Evolutionary conservation across 2,797 vertebrate genomes (phyloP).

Genomic region (Pseudomugil tenellus): DNA sequence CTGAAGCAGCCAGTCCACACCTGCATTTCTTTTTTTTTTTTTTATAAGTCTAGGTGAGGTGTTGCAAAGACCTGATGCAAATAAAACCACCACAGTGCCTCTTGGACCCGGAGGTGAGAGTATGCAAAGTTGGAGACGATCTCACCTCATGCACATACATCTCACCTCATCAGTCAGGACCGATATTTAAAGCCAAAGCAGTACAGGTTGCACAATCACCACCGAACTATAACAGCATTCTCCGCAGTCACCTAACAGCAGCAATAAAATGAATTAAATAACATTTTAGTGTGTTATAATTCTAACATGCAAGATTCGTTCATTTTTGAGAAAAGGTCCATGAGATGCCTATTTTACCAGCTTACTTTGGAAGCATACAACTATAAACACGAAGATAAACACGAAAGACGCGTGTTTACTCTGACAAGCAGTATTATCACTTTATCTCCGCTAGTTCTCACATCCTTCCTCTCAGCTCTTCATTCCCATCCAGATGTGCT

Average conservation of each 20-base stretch:
- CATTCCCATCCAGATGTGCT: conserved; percentile 75
- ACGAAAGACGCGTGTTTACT: conserved; percentile 20
- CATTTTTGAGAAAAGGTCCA: background rate
- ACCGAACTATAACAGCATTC: conserved; percentile 23
- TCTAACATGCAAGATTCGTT: background rate
- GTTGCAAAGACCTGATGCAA: conserved; percentile 53
- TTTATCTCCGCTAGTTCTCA: conserved; percentile 31
- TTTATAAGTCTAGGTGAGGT: conserved; percentile 50
- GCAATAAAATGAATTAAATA: conserved; percentile 11
- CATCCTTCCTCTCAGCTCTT: conserved; percentile 60
- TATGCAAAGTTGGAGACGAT: conserved; percentile 56
- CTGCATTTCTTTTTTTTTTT: conserved; percentile 30
- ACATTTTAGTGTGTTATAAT: background rate
- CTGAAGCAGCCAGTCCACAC: conserved; percentile 29
- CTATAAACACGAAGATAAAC: background rate
- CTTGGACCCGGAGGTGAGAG: conserved; percentile 67
- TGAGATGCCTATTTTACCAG: background rate
- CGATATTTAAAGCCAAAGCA: conserved; percentile 38
- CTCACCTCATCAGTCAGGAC: conserved; percentile 78
- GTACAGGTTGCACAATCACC: conserved; percentile 5
- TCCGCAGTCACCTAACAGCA: conserved; percentile 24
- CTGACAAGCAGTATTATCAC: conserved; percentile 14
- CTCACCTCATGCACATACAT: conserved; percentile 55
- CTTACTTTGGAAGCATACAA: background rate
- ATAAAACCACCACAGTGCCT: conserved; percentile 46